Conservation (phyloP, 1,140 invertebrate genomes). For the Cotesia chilonis region DNA sequence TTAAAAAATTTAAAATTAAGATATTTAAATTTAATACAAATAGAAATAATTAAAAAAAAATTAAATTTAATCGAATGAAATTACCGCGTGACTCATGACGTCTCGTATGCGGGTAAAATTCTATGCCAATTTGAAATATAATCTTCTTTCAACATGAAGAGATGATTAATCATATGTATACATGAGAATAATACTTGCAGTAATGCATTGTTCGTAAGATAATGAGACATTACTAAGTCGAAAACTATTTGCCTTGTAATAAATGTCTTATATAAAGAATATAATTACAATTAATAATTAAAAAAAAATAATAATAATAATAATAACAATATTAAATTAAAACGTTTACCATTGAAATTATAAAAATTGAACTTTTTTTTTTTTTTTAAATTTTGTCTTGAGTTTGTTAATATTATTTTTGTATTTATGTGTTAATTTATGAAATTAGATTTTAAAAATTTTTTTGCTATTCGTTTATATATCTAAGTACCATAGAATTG, state of each 20-base stretch:
- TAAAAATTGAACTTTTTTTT: no score
- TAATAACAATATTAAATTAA: no score
- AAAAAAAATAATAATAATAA: no score
- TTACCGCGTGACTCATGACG: constrained; percentile 49
- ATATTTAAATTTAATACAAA: background rate
- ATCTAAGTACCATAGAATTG: background rate
- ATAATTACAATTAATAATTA: no score
- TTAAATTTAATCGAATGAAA: constrained; percentile 25
- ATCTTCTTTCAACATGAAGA: no score
- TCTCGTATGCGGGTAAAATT: constrained; percentile 51
- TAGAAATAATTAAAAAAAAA: constrained; percentile 17
- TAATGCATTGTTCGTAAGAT: no score
- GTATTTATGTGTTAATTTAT: background rate
- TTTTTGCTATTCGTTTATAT: background rate
- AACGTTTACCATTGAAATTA: no score
- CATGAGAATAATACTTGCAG: background rate
- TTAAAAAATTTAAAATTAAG: constrained; percentile 21
- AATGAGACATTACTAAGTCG: no score
- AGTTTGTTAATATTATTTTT: background rate
- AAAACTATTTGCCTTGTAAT: no score
- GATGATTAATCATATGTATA: background rate
- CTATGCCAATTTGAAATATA: background rate
- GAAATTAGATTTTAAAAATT: background rate
- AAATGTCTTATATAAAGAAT: no score
- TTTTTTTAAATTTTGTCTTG: no score